These are phyloP conservation scores for Cyprinus carpio DNA, from an alignment of 2,113 vertebrate genomes.

Conservation along the genomic window DNA sequence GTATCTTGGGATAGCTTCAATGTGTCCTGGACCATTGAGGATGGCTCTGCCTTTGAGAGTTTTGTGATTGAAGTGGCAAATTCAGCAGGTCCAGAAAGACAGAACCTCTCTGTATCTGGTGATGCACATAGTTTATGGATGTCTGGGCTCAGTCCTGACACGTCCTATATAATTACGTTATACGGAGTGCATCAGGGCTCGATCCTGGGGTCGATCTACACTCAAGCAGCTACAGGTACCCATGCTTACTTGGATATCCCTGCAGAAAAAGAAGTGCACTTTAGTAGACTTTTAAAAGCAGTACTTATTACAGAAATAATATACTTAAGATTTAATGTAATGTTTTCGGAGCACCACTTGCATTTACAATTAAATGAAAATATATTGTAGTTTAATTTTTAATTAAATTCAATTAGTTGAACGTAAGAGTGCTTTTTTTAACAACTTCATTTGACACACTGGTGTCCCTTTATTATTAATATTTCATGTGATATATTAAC, in stretches of 20 bases:
- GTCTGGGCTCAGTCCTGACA: constrained; percentile 81
- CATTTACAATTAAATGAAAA: no score
- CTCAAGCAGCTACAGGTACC: constrained; percentile 80
- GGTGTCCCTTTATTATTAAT: no score
- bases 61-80: constrained; percentile 87
- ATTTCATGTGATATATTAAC: no score
- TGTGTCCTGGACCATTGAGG: constrained; percentile 83
- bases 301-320: no score
- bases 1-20: constrained; percentile 87
- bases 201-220: constrained; percentile 78
- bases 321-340: no score
- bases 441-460: no score
- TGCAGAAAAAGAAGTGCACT: background rate
- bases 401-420: no score
- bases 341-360: no score
- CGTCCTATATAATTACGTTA: constrained; percentile 82
- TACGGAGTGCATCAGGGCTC: constrained; percentile 78
- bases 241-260: constrained; percentile 30
- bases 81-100: constrained; percentile 60
- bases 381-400: no score
- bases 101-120: constrained; percentile 81
- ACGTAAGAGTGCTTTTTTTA: no score
- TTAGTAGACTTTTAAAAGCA: background rate
- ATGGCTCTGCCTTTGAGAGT: constrained; percentile 76
- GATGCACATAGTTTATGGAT: constrained; percentile 74